Conservation (phyloP, 1,140 invertebrate genomes). For the Penaeus indicus region DNA sequence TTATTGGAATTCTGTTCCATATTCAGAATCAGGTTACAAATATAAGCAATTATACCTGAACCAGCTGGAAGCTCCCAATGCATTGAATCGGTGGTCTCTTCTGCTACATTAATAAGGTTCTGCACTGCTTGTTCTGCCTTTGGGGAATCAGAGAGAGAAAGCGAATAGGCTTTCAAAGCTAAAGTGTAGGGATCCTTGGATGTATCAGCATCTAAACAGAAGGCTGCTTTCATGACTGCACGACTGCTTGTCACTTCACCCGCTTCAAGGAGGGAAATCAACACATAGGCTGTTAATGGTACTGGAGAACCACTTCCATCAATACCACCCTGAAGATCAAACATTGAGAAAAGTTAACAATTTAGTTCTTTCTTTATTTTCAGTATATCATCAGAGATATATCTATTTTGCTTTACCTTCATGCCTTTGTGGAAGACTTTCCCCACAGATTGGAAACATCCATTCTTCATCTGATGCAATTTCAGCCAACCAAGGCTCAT, state of each 20-base stretch:
- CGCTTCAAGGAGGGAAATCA: slow-evolving; percentile 84
- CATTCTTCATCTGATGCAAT: slow-evolving; percentile 74
- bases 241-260: slow-evolving; percentile 64
- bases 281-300: slow-evolving; percentile 86
- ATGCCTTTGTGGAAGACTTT: slow-evolving; percentile 77
- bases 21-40: no score
- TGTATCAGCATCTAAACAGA: slow-evolving; percentile 78
- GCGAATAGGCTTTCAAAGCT: slow-evolving; percentile 81
- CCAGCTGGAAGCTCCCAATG: slow-evolving; percentile 21
- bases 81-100: background rate
- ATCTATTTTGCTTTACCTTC: slow-evolving; percentile 77
- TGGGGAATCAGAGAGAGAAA: slow-evolving; percentile 81
- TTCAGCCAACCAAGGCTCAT: slow-evolving; percentile 71
- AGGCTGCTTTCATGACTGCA: slow-evolving; percentile 76
- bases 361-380: no score
- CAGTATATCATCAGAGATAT: slow-evolving; percentile 76
- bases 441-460: slow-evolving; percentile 75
- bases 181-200: slow-evolving; percentile 83
- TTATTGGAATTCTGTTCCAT: no score
- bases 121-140: slow-evolving; percentile 70
- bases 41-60: background rate
- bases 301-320: slow-evolving; percentile 82
- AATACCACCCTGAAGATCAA: slow-evolving; percentile 77
- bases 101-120: background rate
- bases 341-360: slow-evolving; percentile 55